Conservation (phyloP, 2,797 vertebrate genomes). For the Spinus olivaceus region DNA sequence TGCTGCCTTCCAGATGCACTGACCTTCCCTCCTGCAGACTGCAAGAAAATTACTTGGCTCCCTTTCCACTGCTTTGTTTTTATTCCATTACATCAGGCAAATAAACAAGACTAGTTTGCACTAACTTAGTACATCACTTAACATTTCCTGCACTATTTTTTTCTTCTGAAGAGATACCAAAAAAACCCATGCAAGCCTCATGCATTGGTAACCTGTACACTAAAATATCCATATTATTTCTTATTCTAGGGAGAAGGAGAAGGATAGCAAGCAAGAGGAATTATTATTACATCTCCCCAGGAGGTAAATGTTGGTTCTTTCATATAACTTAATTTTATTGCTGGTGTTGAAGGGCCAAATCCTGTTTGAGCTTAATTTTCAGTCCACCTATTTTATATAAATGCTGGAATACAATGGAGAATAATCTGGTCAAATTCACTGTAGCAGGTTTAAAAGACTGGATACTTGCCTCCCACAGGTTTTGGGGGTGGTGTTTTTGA, state of each 20-base stretch:
- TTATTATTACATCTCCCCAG: not conserved
- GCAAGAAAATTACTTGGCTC: not conserved
- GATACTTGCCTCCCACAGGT: not conserved
- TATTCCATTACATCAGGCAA: not conserved
- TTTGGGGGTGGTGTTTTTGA: not conserved
- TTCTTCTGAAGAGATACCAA: not conserved
- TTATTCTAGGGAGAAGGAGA: not conserved
- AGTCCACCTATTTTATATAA: not conserved
- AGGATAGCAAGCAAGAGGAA: not conserved
- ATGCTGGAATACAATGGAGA: not conserved
- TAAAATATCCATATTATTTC: not conserved
- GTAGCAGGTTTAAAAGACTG: not conserved
- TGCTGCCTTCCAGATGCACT: constrained; percentile 38
- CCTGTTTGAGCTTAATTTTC: not conserved
- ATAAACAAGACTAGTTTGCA: not conserved
- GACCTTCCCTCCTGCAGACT: constrained; percentile 13
- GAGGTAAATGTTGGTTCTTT: not conserved
- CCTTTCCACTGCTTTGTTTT: not conserved
- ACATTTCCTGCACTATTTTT: not conserved
- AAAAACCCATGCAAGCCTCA: not conserved
- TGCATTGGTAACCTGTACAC: not conserved
- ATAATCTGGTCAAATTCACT: not conserved
- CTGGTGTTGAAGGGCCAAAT: not conserved
- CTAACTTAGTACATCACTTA: not conserved
- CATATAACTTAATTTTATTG: not conserved